Conservation (phyloP, 2,113 vertebrate genomes). For the Onychostruthus taczanowskii region DNA sequence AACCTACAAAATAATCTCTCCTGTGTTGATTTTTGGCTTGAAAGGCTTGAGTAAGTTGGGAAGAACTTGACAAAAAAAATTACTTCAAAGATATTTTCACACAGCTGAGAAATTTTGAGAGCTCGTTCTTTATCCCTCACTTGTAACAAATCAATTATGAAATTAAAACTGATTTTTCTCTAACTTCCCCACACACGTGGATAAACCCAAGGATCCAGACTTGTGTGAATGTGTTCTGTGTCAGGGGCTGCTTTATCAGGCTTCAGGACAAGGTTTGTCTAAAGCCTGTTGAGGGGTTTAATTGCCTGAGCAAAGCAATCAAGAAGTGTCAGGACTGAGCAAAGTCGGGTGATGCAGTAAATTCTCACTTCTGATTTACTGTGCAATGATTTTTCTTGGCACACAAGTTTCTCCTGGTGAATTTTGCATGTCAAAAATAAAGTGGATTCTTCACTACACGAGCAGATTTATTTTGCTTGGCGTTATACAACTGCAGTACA, state of each 20-base stretch:
- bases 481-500: fast-evolving
- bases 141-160: background rate
- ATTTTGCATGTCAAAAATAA: background rate
- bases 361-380: background rate
- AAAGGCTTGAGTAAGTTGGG: background rate
- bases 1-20: background rate
- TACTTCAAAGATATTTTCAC: background rate
- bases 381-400: background rate
- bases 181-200: background rate
- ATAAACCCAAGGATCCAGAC: background rate
- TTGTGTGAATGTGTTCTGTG: background rate
- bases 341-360: background rate
- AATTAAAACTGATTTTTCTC: background rate
- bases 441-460: background rate
- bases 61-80: background rate
- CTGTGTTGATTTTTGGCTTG: background rate
- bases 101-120: background rate
- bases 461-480: background rate
- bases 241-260: background rate
- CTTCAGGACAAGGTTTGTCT: background rate
- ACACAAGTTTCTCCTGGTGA: background rate
- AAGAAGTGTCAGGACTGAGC: background rate
- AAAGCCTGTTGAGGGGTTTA: background rate
- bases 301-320: background rate
- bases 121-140: background rate